phyloP scores from a whole-genome alignment of 2,888 invertebrate genomes.

The Invenusta paracnida region DNA sequence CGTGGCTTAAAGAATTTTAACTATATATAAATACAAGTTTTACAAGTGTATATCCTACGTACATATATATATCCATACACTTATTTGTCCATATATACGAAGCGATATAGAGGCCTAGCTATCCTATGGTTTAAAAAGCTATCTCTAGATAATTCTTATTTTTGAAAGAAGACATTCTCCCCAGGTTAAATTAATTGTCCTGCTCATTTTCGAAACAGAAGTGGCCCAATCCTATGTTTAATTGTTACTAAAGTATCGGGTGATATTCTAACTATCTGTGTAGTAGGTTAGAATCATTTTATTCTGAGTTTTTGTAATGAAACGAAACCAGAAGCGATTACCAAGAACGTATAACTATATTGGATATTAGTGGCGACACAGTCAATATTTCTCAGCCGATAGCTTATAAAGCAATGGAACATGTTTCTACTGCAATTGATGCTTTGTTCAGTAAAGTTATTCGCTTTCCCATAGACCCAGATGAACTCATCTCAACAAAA shows the following conservation, averaged over 20 bases:
- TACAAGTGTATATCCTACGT: too few relatives aligned
- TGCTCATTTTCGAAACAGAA: not conserved
- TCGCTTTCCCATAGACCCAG: not conserved
- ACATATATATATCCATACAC: too few relatives aligned
- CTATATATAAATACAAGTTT: too few relatives aligned
- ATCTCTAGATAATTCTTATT: not conserved
- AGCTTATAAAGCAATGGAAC: not conserved
- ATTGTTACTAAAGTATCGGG: slow-evolving; percentile 51
- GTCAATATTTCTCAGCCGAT: not conserved
- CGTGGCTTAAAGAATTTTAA: too few relatives aligned
- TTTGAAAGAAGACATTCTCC: not conserved
- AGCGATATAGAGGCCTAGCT: not conserved
- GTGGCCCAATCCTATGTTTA: not conserved
- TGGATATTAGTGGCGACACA: not conserved
- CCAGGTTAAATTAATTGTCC: not conserved
- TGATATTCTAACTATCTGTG: slow-evolving; percentile 46
- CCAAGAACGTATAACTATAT: not conserved
- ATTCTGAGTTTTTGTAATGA: not conserved
- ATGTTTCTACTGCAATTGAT: not conserved
- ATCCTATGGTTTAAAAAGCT: not conserved
- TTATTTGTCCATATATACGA: not conserved
- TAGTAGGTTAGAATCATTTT: not conserved
- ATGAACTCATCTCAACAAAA: not conserved
- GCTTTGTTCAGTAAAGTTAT: not conserved
- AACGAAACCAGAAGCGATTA: not conserved